phyloP scores from a whole-genome alignment of 1,140 invertebrate species.

The Drosophila biarmipes region DNA sequence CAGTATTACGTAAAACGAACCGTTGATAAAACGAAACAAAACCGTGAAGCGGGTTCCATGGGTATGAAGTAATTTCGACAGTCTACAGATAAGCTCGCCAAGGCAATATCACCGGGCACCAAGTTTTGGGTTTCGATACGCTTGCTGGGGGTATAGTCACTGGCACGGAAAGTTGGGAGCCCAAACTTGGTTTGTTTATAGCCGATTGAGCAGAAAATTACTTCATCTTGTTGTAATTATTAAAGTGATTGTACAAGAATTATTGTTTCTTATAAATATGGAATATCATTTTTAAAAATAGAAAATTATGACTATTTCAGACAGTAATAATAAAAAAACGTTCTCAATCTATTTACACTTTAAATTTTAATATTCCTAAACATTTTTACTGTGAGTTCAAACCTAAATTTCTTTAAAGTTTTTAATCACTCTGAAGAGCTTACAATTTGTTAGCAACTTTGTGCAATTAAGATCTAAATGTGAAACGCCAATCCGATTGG shows the following conservation, averaged over 20 bases:
- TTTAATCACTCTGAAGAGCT: not conserved
- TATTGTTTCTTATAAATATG: no score
- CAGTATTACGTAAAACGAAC: conserved; percentile 33
- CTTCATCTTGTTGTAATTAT: not conserved
- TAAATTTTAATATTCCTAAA: no score
- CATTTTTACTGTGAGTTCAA: no score
- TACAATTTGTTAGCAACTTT: conserved; percentile 2
- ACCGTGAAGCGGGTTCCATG: conserved; percentile 18
- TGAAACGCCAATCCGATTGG: conserved; percentile 8
- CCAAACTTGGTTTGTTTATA: not conserved
- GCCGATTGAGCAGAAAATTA: no score
- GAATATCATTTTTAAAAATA: no score
- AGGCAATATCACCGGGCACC: conserved; percentile 15
- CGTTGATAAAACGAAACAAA: conserved; percentile 46
- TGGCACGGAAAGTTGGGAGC: not conserved
- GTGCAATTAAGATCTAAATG: conserved; percentile 22
- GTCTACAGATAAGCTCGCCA: conserved; percentile 28
- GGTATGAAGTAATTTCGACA: conserved; percentile 46
- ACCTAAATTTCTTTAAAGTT: not conserved
- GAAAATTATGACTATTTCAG: no score
- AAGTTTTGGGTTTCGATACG: conserved; percentile 20
- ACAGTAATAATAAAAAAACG: no score
- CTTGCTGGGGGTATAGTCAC: conserved; percentile 3
- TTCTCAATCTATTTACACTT: no score
- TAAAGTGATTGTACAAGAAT: not conserved